phyloP scores from a whole-genome alignment of 2,888 invertebrate genomes.

The Lottia gigantea region DNA sequence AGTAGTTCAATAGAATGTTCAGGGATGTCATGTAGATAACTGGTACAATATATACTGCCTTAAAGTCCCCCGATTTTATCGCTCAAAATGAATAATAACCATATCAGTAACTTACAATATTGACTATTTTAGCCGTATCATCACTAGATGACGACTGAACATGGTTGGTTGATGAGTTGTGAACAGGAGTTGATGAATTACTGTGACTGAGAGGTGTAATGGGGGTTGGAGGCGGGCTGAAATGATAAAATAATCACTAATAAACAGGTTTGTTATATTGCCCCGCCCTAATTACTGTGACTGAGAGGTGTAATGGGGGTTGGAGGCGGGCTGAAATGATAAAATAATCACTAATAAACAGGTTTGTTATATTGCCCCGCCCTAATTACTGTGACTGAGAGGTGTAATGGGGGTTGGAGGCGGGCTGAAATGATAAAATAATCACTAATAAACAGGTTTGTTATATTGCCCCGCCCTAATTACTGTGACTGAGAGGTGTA shows the following conservation, averaged over 20 bases:
- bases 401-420: not conserved
- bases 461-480: too few relatives aligned
- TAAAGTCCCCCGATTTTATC: too few relatives aligned
- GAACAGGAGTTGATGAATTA: conserved; percentile 13
- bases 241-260: not conserved
- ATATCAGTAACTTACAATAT: not conserved
- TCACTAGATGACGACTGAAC: not conserved
- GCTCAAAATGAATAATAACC: too few relatives aligned
- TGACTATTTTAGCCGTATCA: not conserved
- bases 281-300: not conserved
- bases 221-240: not conserved
- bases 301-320: not conserved
- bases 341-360: too few relatives aligned
- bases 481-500: not conserved
- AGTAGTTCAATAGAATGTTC: too few relatives aligned
- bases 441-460: too few relatives aligned
- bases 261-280: too few relatives aligned
- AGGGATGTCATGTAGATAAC: too few relatives aligned
- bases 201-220: not conserved
- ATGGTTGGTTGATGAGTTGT: not conserved
- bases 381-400: not conserved
- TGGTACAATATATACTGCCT: too few relatives aligned
- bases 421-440: not conserved
- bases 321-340: not conserved
- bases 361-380: too few relatives aligned